Base-by-base conservation (phyloP, 2,113 vertebrate genomes). In the Dasypus novemcinctus region DNA sequence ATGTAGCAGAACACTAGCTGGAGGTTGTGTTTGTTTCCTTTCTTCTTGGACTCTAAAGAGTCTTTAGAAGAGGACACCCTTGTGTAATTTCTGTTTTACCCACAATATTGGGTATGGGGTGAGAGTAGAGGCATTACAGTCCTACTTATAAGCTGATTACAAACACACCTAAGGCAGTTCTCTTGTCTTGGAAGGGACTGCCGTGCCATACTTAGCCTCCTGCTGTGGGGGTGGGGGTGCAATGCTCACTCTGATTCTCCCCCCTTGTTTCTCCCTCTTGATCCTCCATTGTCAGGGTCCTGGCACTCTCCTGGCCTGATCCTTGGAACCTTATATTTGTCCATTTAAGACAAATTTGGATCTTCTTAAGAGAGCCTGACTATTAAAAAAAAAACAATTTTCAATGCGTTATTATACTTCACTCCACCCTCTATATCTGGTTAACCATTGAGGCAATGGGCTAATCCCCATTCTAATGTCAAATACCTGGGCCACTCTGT, bases 321-420 rank as follows among this genome's bases (percentile, higher is more conserved):
- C 15, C 49, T 84, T 90, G 68, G 72, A 95, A 41, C 5, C 18
- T 66, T n/a, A n/a, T n/a, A n/a, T n/a, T n/a, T n/a, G n/a, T 92
- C 72, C 7, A 3, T 33, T 7, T 33, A 54, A 90, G 57, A 90
- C 27, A 76, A 33, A 52, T 3, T 43, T 69, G 31, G 6, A n/a
- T 80, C 15, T 7, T 90, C 21, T 33, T 64, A 29, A 18, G 7
- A 74, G 46, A 84, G 8, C 29, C 31, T 96, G 57, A 61, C 85
- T 78, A 12, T 25, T 1, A 43, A 87, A 46, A 46, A 46, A 46
- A 46, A 46, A 46, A 49, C 8, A 68, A 21, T 36, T 52, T 49
- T 75, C 23, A 11, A 12, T 38, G 7, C 38, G 7, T 92, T 5
- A 25, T 46, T 49, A 4, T 31, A 21, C 3, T 72, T 90, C 76